Percentiles rank a stretch among this genome's conserved stretches.
These are phyloP conservation scores for Centropus unirufus DNA, from an alignment of 2,113 vertebrate species.

Conservation along the genomic window DNA sequence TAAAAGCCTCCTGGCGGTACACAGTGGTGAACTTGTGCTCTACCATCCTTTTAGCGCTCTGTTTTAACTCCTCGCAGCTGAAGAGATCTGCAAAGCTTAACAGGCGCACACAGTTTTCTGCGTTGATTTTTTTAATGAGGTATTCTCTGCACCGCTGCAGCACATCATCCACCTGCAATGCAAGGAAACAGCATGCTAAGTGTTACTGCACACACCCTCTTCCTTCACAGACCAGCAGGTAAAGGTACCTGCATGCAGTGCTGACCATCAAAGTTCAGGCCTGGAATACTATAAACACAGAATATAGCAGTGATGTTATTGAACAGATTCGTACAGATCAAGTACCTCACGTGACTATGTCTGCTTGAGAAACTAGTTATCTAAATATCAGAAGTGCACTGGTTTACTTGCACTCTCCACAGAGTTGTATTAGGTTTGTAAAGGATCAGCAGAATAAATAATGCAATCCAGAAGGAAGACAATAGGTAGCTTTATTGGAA, in stretches of 20 bases:
- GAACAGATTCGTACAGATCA: background rate
- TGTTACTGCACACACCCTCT: background rate
- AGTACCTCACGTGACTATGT: background rate
- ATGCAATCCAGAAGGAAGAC: too few species aligned
- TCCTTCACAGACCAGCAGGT: background rate
- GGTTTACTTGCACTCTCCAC: background rate
- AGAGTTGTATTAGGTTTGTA: too few species aligned
- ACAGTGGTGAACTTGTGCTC: slow-evolving; percentile 98
- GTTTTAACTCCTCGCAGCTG: slow-evolving; percentile 96
- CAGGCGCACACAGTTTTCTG: slow-evolving; percentile 95
- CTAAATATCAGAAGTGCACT: background rate
- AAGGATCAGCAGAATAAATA: too few species aligned
- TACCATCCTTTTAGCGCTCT: slow-evolving; percentile 96
- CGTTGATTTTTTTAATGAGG: slow-evolving; percentile 97
- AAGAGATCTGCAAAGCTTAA: slow-evolving; percentile 96
- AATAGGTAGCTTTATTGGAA: too few species aligned
- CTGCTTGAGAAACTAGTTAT: background rate
- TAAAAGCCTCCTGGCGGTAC: slow-evolving; percentile 94
- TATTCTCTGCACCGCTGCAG: slow-evolving; percentile 92
- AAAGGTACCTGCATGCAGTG: background rate
- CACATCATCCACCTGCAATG: slow-evolving; percentile 93
- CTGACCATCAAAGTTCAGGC: background rate
- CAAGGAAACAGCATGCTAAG: background rate
- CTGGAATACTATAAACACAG: background rate
- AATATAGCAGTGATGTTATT: background rate